Evolutionary conservation across 1,140 invertebrate genomes (phyloP).

Genomic region (Camponotus vicinus): DNA sequence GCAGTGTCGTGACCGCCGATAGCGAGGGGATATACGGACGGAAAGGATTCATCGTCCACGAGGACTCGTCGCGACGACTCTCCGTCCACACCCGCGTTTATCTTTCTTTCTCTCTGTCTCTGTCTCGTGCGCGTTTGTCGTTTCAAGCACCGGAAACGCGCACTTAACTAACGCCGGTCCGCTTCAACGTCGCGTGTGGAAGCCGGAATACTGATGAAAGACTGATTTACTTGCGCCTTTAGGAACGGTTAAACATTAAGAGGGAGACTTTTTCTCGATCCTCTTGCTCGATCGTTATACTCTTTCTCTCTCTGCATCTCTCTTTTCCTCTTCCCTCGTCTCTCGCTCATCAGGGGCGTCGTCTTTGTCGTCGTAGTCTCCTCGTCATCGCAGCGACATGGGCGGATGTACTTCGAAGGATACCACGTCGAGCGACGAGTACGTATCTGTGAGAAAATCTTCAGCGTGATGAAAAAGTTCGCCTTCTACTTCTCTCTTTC

Average conservation of each 20-base stretch:
- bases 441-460: conserved; percentile 74
- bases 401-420: conserved; percentile 85
- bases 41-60: not conserved
- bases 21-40: not conserved
- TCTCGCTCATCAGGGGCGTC: conserved; percentile 52
- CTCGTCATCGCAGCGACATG: conserved; percentile 75
- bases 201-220: conserved; percentile 11
- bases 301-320: not conserved
- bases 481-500: not conserved
- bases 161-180: not conserved
- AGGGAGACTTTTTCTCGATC: not conserved
- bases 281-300: not conserved
- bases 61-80: conserved; percentile 27
- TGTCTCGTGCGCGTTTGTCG: not conserved
- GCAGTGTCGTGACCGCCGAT: not conserved
- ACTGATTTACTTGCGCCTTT: conserved; percentile 11
- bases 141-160: conserved; percentile 14
- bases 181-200: conserved; percentile 16
- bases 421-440: conserved; percentile 84
- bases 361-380: conserved; percentile 55
- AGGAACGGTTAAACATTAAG: not conserved
- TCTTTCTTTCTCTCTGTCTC: not conserved
- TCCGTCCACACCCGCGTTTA: conserved; percentile 30
- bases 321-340: conserved; percentile 12
- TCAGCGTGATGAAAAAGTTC: not conserved